These are phyloP conservation scores for Drosophila burlai DNA, from an alignment of 1,140 invertebrate species.

Conservation along the genomic window DNA sequence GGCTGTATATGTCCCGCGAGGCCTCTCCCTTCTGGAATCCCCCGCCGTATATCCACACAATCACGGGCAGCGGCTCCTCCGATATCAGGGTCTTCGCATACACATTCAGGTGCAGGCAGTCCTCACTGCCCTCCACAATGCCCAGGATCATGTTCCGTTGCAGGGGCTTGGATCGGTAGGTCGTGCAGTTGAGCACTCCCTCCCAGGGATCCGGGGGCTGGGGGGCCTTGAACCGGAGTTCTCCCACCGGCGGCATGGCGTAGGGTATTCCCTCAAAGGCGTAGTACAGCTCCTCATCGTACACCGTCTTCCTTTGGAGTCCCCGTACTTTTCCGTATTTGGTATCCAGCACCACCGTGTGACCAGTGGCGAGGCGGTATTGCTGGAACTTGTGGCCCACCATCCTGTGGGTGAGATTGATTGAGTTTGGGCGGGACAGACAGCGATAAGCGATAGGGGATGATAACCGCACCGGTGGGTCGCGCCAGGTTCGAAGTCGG, in stretches of 20 bases:
- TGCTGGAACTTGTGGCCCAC: slow-evolving; percentile 63
- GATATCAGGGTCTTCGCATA: slow-evolving; percentile 86
- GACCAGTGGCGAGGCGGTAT: slow-evolving; percentile 53
- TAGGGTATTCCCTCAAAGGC: slow-evolving; percentile 85
- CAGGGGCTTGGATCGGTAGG: slow-evolving; percentile 65
- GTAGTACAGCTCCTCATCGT: slow-evolving; percentile 67
- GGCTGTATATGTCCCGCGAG: slow-evolving; percentile 78
- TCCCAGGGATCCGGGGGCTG: slow-evolving; percentile 86
- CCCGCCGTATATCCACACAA: slow-evolving; percentile 89
- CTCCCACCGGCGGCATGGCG: slow-evolving; percentile 85
- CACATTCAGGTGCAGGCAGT: slow-evolving; percentile 94
- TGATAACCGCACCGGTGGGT: slow-evolving; percentile 14
- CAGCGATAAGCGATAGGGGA: slow-evolving; percentile 10
- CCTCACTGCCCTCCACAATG: slow-evolving; percentile 87
- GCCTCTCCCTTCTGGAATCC: slow-evolving; percentile 86
- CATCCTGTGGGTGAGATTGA: slow-evolving; percentile 32
- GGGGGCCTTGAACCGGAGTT: slow-evolving; percentile 86
- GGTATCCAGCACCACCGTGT: slow-evolving; percentile 56
- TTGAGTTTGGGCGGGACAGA: not conserved
- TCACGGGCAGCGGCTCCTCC: slow-evolving; percentile 85
- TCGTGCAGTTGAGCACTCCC: slow-evolving; percentile 86
- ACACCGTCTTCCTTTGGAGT: slow-evolving; percentile 62
- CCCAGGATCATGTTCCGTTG: slow-evolving; percentile 63
- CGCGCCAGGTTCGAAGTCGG: slow-evolving; percentile 27
- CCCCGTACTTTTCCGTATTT: slow-evolving; percentile 62